Base-by-base conservation (phyloP, 2,113 vertebrate species). In the Terrapene triunguis region DNA sequence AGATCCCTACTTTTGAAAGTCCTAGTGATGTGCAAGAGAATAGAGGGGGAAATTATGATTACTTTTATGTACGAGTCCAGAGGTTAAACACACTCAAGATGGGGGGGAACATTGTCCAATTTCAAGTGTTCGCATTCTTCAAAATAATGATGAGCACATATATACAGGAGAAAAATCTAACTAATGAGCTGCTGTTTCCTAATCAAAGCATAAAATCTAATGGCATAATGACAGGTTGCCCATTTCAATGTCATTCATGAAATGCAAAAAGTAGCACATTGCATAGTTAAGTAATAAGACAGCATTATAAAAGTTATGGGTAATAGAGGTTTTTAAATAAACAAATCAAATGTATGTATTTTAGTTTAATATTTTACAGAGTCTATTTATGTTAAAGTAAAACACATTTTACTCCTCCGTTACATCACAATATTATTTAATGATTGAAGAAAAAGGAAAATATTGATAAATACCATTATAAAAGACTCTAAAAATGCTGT, bases 101-200 rank as follows among this genome's bases (percentile, higher is more conserved):
- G 51, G 14, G 51, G 7, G 51, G 17, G 17, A 76, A 76, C 57
- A 86, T 76, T 74, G 93, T 92, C 92, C 88, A 88, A 57, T 94
- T 96, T 95, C 89, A 95, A 96, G 90, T 95, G 83, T 90, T 95
- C 89, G 85, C 81, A 86, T 95, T 95, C 90, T 93, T 97, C 91
- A 93, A 89, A 89, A 69, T 85, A 82, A 55, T 85, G 84, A 55
- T 95, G 90, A 90, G 82, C 62, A 88, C 80, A 72, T 29, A 91
- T 38, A 54, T 4, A 96, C 90, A 97, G 95, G 90, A 97, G 96
- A 78, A 29, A 95, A 29, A 95, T 80, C 82, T 97, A 97, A 97
- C 84, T 97, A 97, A 97, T 95, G 95, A 97, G 93, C 94, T 96
- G 84, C 91, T 95, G 92, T 84, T 96, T 97, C 89, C 92, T 95